These are phyloP conservation scores for Drosophila setosimentum DNA, from an alignment of 2,888 invertebrate species.

Conservation along the genomic window DNA sequence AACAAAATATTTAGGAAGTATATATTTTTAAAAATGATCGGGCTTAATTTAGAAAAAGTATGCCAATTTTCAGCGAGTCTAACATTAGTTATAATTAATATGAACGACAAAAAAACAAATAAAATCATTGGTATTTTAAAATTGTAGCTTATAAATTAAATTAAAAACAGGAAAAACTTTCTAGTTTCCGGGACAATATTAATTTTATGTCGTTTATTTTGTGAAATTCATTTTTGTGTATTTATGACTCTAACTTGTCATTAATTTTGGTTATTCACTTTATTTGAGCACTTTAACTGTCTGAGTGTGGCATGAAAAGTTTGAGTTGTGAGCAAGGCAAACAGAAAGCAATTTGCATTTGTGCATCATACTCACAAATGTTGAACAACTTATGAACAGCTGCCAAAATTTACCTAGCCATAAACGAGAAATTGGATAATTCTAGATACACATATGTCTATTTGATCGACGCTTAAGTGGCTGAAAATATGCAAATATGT, in stretches of 20 bases:
- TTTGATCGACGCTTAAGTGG: not conserved
- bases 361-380: slow-evolving; percentile 16
- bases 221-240: too few species aligned
- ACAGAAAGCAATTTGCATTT: slow-evolving; percentile 19
- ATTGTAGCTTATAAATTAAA: too few species aligned
- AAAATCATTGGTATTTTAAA: too few species aligned
- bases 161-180: too few species aligned
- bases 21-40: not conserved
- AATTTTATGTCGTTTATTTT: too few species aligned
- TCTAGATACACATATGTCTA: not conserved
- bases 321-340: slow-evolving; percentile 17
- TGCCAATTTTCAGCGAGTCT: too few species aligned
- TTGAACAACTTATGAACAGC: not conserved
- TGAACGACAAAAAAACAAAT: too few species aligned
- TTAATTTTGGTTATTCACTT: slow-evolving; percentile 7
- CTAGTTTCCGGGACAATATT: too few species aligned
- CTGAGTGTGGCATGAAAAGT: slow-evolving; percentile 12
- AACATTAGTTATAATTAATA: too few species aligned
- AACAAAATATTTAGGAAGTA: not conserved
- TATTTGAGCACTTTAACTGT: slow-evolving; percentile 31
- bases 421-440: slow-evolving; percentile 4
- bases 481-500: not conserved
- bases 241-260: not conserved
- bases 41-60: too few species aligned
- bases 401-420: slow-evolving; percentile 1